Conservation (phyloP, 2,797 vertebrate species). For the Spheniscus humboldti region DNA sequence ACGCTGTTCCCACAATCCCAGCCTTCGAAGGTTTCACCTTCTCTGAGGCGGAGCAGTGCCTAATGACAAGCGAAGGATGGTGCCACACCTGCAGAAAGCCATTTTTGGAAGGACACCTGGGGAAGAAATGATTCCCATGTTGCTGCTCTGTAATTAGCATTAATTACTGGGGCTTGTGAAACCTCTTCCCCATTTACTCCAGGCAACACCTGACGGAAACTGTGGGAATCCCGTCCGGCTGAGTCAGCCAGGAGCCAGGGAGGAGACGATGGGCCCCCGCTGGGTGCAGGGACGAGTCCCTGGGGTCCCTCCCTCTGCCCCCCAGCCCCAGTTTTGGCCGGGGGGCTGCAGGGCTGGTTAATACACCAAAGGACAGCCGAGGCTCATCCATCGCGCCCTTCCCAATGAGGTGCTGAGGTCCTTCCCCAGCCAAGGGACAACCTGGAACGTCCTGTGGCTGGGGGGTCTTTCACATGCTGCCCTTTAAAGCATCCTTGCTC, state of each 20-base stretch:
- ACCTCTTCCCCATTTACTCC: slow-evolving; percentile 43
- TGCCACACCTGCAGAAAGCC: slow-evolving; percentile 52
- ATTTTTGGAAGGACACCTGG: slow-evolving; percentile 63
- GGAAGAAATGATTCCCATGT: slow-evolving; percentile 58
- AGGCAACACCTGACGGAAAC: slow-evolving; percentile 44
- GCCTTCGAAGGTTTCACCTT: slow-evolving; percentile 44
- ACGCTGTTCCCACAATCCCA: slow-evolving; percentile 15
- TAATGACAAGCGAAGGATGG: slow-evolving; percentile 41
- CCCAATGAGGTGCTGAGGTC: background rate
- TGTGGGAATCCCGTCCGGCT: slow-evolving; percentile 39
- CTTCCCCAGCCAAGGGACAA: background rate
- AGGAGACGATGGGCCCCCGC: background rate
- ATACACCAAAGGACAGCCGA: background rate
- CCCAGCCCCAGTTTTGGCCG: background rate
- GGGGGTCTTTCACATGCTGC: background rate
- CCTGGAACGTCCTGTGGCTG: background rate
- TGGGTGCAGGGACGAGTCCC: background rate
- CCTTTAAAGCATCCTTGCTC: background rate
- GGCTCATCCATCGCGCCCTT: background rate
- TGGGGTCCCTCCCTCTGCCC: background rate
- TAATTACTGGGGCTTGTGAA: slow-evolving; percentile 62
- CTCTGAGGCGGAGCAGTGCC: background rate
- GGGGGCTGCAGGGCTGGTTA: background rate
- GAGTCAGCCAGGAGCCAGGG: slow-evolving; percentile 19
- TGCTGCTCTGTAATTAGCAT: slow-evolving; percentile 65